Evolutionary conservation across 2,888 invertebrate species (phyloP).

Genomic region (Rhagophthalmus giganteus): DNA sequence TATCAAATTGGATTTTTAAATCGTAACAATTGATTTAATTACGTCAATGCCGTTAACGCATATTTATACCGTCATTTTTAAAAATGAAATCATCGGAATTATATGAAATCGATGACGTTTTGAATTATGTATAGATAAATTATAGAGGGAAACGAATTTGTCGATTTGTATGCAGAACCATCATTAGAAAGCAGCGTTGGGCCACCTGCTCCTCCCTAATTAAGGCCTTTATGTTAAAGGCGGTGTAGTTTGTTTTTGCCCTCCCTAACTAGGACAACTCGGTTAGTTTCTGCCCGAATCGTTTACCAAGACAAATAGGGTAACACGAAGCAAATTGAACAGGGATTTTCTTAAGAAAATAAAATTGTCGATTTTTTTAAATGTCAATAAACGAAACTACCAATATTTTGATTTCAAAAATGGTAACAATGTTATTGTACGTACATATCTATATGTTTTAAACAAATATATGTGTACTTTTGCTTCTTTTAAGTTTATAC

Average conservation of each 20-base stretch:
- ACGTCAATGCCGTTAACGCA: neutral
- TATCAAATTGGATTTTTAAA: too few species aligned
- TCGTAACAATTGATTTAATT: neutral
- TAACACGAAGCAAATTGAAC: conserved; percentile 10
- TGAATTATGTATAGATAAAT: too few species aligned
- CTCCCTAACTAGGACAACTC: conserved; percentile 26
- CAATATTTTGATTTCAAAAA: too few species aligned
- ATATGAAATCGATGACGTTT: too few species aligned
- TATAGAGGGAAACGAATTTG: too few species aligned
- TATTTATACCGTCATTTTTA: too few species aligned
- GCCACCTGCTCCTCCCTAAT: conserved; percentile 30
- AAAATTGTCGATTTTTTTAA: neutral
- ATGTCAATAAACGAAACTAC: conserved; percentile 5
- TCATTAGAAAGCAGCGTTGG: conserved; percentile 12
- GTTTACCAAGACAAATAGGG: conserved; percentile 19
- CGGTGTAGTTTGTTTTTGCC: conserved; percentile 31
- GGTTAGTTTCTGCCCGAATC: conserved; percentile 13
- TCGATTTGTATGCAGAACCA: conserved; percentile 28
- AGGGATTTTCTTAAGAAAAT: neutral
- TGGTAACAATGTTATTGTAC: too few species aligned
- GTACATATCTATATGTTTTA: too few species aligned
- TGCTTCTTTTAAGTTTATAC: too few species aligned
- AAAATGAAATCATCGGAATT: too few species aligned
- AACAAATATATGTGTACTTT: too few species aligned
- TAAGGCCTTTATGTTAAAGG: conserved; percentile 29